Conservation (phyloP, 1,140 invertebrate species). For the Stenopsyche tienmushanensis region DNA sequence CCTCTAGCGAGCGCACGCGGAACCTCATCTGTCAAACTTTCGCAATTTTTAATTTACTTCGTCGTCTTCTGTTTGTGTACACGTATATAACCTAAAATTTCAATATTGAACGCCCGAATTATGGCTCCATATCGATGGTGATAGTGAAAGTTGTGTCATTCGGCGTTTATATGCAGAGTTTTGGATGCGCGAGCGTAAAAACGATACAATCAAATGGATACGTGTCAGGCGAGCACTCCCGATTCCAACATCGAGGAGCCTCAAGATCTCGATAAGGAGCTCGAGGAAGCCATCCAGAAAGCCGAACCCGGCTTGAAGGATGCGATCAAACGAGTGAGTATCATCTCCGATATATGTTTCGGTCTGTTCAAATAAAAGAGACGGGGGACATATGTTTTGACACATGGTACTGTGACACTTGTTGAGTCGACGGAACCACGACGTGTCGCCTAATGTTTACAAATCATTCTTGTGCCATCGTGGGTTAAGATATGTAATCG, state of each 20-base stretch:
- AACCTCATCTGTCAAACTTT: slow-evolving; percentile 9
- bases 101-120: background rate
- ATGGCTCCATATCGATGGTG: background rate
- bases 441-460: background rate
- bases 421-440: background rate
- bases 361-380: background rate
- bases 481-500: background rate
- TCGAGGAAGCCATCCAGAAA: slow-evolving; percentile 25
- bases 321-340: slow-evolving; percentile 36
- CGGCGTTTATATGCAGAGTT: too few relatives aligned
- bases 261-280: slow-evolving; percentile 34
- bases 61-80: background rate
- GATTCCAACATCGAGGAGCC: slow-evolving; percentile 26
- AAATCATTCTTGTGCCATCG: background rate
- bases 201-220: background rate
- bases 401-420: background rate
- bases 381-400: slow-evolving; percentile 12
- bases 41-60: too few relatives aligned
- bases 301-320: slow-evolving; percentile 38
- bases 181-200: too few relatives aligned
- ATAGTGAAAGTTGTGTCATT: too few relatives aligned
- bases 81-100: slow-evolving; percentile 10
- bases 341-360: slow-evolving; percentile 12
- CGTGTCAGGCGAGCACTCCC: background rate
- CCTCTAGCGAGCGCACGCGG: slow-evolving; percentile 2